Conservation (phyloP, 2,797 vertebrate species). For the Hyperoplus immaculatus region DNA sequence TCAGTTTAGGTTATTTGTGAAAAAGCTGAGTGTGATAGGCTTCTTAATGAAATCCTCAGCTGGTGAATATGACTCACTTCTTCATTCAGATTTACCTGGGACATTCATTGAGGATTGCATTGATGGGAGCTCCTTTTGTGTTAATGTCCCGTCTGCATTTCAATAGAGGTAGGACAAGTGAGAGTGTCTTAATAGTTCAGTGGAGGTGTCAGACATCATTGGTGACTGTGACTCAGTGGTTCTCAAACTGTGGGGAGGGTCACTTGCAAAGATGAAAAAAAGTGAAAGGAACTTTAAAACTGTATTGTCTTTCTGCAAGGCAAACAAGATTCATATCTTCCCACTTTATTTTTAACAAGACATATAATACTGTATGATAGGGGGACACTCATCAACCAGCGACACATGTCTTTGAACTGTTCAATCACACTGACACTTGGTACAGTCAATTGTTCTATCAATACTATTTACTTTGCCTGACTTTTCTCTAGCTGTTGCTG, state of each 20-base stretch:
- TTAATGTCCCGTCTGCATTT: background rate
- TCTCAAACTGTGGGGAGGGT: background rate
- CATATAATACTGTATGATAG: background rate
- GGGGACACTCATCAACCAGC: background rate
- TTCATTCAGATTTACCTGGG: conserved; percentile 12
- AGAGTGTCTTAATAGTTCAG: background rate
- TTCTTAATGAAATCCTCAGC: conserved; percentile 11
- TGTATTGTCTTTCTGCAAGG: background rate
- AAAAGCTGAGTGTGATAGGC: background rate
- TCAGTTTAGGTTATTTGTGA: background rate
- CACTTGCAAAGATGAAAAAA: background rate
- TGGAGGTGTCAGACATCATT: background rate
- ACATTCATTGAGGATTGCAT: background rate
- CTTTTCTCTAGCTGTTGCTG: background rate
- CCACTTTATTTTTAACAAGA: background rate
- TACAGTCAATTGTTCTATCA: background rate
- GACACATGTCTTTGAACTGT: background rate
- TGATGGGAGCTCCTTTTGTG: background rate
- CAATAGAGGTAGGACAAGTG: background rate
- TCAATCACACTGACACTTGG: background rate
- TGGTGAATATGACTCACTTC: background rate
- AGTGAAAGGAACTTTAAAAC: background rate
- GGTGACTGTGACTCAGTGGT: background rate
- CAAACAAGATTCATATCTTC: background rate
- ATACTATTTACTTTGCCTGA: background rate